A percentile compares a stretch with the other conserved stretches of the same genome.
Conservation (phyloP, 2,797 vertebrate genomes). For the Chelmon rostratus region DNA sequence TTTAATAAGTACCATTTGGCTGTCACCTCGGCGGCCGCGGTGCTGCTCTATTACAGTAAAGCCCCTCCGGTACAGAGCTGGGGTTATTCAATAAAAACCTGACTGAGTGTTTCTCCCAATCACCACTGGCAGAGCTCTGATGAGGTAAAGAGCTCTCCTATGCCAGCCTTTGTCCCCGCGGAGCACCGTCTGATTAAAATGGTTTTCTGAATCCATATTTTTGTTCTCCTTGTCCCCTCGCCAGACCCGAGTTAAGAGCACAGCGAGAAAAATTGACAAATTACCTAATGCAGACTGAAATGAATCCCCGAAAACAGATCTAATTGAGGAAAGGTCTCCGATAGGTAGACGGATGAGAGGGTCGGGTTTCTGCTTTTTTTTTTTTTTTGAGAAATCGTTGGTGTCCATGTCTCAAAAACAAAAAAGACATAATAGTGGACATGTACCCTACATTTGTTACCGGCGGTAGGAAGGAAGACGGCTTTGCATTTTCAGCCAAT, state of each 20-base stretch:
- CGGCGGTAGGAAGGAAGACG: constrained; percentile 38
- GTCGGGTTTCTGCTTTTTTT: constrained; percentile 23
- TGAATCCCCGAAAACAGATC: constrained; percentile 68
- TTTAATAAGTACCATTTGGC: constrained; percentile 84
- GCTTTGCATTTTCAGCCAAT: constrained; percentile 70
- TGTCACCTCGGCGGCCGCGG: constrained; percentile 73
- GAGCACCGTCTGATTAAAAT: constrained; percentile 83
- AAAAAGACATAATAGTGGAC: constrained; percentile 11
- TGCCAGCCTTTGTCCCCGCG: constrained; percentile 76
- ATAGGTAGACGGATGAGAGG: constrained; percentile 51
- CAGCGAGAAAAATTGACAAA: constrained; percentile 77
- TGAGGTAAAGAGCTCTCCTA: constrained; percentile 81
- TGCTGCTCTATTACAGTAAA: constrained; percentile 80
- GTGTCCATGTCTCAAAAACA: constrained; percentile 47
- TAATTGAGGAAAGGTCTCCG: constrained; percentile 59
- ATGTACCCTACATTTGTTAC: constrained; percentile 38
- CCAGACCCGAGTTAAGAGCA: constrained; percentile 62
- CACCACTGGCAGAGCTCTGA: constrained; percentile 83
- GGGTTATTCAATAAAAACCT: constrained; percentile 84
- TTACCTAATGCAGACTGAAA: constrained; percentile 70
- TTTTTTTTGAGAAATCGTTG: constrained; percentile 22
- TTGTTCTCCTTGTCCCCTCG: constrained; percentile 71
- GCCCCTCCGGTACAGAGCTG: constrained; percentile 76
- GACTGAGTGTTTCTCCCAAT: constrained; percentile 84
- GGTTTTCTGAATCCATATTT: constrained; percentile 78